These are phyloP conservation scores for Bombus confusus DNA, from an alignment of 1,140 invertebrate species.

Conservation along the genomic window DNA sequence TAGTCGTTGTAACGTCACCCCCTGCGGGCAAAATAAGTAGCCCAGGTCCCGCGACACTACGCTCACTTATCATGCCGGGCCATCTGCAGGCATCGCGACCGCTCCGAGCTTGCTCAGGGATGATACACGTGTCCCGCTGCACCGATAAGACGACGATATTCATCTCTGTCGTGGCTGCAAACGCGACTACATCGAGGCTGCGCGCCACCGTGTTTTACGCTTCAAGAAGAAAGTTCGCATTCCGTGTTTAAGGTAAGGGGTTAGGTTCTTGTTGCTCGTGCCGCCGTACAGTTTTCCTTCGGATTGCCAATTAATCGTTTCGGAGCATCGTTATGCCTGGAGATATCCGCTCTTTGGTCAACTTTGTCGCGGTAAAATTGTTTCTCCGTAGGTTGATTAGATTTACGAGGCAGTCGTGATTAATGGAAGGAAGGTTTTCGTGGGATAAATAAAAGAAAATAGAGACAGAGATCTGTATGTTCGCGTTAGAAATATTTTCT, in stretches of 20 bases:
- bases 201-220: constrained; percentile 10
- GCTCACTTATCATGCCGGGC: constrained; percentile 45
- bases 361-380: neutral
- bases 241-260: neutral
- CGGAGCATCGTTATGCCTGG: neutral
- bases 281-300: neutral
- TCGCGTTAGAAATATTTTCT: neutral
- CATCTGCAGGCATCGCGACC: constrained; percentile 32
- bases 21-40: constrained; percentile 33
- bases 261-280: neutral
- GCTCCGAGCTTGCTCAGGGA: neutral
- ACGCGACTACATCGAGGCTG: neutral
- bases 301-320: neutral
- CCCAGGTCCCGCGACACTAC: constrained; percentile 31
- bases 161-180: constrained; percentile 14
- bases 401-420: too few species aligned
- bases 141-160: constrained; percentile 40
- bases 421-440: too few species aligned
- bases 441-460: too few species aligned
- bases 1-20: neutral
- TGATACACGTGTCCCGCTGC: constrained; percentile 26
- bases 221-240: neutral
- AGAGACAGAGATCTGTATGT: neutral
- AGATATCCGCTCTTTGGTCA: neutral
- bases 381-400: too few species aligned